These are phyloP conservation scores for Labeo catla DNA, from an alignment of 2,113 vertebrate genomes.

Conservation along the genomic window DNA sequence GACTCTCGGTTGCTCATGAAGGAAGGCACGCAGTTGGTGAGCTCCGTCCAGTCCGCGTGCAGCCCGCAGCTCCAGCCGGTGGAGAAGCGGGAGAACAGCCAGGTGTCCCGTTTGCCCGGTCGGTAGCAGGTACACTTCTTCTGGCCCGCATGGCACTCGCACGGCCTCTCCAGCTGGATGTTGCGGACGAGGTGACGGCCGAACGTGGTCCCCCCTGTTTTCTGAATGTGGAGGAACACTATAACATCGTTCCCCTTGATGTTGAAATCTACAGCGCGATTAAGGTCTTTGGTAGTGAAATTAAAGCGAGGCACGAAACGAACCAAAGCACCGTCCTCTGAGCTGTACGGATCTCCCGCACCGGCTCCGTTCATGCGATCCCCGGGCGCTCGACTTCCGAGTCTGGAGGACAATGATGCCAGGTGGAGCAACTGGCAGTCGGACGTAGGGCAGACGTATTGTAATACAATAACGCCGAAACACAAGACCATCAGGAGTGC, in stretches of 20 bases:
- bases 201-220: constrained; percentile 89
- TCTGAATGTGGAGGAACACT: constrained; percentile 85
- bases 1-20: constrained; percentile 82
- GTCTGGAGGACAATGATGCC: constrained; percentile 68
- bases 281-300: constrained; percentile 85
- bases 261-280: constrained; percentile 86
- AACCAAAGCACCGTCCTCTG: constrained; percentile 86
- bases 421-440: constrained; percentile 88
- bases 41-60: constrained; percentile 86
- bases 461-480: constrained; percentile 90
- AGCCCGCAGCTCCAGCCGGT: constrained; percentile 88
- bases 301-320: constrained; percentile 90
- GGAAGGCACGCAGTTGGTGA: constrained; percentile 86
- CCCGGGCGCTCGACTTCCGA: constrained; percentile 53
- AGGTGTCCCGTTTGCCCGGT: constrained; percentile 93
- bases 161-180: constrained; percentile 94
- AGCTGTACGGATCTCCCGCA: constrained; percentile 86
- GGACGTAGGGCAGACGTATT: constrained; percentile 92
- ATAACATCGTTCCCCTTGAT: constrained; percentile 93
- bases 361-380: constrained; percentile 40
- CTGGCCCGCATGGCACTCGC: constrained; percentile 92
- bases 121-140: constrained; percentile 96
- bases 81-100: constrained; percentile 89
- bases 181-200: constrained; percentile 92
- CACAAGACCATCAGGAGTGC: constrained; percentile 88